phyloP scores from a whole-genome alignment of 2,888 invertebrate genomes.

The Tetranychus truncatus region DNA sequence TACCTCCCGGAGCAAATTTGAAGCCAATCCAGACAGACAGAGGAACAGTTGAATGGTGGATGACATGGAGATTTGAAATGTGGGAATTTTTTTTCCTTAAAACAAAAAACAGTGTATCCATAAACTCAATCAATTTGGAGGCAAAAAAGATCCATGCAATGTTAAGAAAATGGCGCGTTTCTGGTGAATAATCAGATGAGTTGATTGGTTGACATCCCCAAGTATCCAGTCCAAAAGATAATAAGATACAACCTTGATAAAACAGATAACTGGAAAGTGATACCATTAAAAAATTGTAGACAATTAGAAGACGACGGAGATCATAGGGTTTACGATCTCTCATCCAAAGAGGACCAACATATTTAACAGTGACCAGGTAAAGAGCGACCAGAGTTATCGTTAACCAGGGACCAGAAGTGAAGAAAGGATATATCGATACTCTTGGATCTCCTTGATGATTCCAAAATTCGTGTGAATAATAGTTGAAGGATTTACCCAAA shows the following conservation, averaged over 20 bases:
- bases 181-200: neutral
- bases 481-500: slow-evolving; percentile 8
- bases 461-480: slow-evolving; percentile 17
- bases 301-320: slow-evolving; percentile 11
- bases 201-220: slow-evolving; percentile 16
- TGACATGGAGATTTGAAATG: slow-evolving; percentile 24
- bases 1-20: slow-evolving; percentile 25
- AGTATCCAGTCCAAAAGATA: slow-evolving; percentile 17
- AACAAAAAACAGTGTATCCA: slow-evolving; percentile 20
- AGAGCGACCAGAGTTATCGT: slow-evolving; percentile 13
- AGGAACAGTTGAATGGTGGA: slow-evolving; percentile 24
- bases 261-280: slow-evolving; percentile 10
- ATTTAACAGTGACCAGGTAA: slow-evolving; percentile 17
- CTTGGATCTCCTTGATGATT: slow-evolving; percentile 16
- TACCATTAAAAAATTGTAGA: slow-evolving; percentile 18
- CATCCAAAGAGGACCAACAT: slow-evolving; percentile 16
- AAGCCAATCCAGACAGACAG: slow-evolving; percentile 22
- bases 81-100: slow-evolving; percentile 25
- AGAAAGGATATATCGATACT: slow-evolving; percentile 10
- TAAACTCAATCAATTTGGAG: slow-evolving; percentile 9
- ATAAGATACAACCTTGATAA: slow-evolving; percentile 8
- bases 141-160: neutral
- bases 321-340: slow-evolving; percentile 17
- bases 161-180: neutral
- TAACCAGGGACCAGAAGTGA: slow-evolving; percentile 9